A percentile compares a stretch with the other conserved stretches of the same genome.
Conservation (phyloP, 2,113 vertebrate species). For the Stegostoma tigrinum region DNA sequence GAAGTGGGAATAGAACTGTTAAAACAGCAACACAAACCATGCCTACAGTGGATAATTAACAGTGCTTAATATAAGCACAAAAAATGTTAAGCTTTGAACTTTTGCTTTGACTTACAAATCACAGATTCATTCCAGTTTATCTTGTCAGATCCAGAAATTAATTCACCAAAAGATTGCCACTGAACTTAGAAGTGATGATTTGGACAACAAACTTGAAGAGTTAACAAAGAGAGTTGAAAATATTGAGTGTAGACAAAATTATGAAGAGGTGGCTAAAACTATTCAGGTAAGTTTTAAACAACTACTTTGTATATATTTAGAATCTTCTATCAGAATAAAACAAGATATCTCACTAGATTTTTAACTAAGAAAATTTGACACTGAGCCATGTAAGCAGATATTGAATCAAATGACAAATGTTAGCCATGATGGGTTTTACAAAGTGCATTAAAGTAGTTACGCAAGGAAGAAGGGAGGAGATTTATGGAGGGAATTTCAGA, state of each 20-base stretch:
- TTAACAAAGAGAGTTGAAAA: constrained; percentile 31
- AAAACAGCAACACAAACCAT: background rate
- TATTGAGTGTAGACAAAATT: constrained; percentile 24
- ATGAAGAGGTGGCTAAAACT: background rate
- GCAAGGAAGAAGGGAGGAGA: background rate
- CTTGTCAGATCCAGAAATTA: constrained; percentile 2
- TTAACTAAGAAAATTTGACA: background rate
- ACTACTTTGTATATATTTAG: background rate
- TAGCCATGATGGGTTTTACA: background rate
- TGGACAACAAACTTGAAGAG: constrained; percentile 36
- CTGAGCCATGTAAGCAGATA: background rate
- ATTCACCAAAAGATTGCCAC: background rate
- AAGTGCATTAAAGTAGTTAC: background rate
- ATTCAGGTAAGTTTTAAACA: constrained; percentile 35
- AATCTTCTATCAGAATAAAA: background rate
- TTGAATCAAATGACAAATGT: background rate
- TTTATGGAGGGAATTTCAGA: background rate
- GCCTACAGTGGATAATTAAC: background rate
- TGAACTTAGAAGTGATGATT: background rate
- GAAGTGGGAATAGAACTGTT: background rate
- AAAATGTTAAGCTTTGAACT: background rate
- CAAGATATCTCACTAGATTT: background rate
- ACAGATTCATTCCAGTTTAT: background rate
- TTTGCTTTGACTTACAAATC: background rate
- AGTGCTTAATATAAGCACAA: background rate